Evolutionary conservation across 2,888 invertebrate genomes (phyloP), one percentile per base, ranked within the genome.

Genomic region (Gnatocerus cornutus): DNA sequence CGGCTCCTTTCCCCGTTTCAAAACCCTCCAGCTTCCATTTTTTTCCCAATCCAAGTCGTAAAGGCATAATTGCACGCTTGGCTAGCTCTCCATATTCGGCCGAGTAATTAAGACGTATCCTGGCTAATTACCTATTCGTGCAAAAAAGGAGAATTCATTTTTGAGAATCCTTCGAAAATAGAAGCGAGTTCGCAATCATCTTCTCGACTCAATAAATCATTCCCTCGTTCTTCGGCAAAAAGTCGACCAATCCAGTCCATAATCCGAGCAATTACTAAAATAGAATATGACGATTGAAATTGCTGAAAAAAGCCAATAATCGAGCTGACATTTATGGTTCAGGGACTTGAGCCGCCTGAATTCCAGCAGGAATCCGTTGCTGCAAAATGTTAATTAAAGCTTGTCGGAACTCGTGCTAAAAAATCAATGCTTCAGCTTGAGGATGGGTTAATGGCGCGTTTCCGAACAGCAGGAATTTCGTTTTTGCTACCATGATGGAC

Each of bases 251-350:
- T 53, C 27, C 30, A 14, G 53, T 30, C 30, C 27, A 53, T 53
- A 53, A 53, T 53, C 53, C 53, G 56, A 41, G 39, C 56, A 56
- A 56, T 56, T 56, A 56, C 41, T 56, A 39, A 56, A 56, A 56
- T 29, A 12, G 50, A 30, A 30, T 27, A 50, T 39, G 33, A 33
- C 33, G n/a, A 33, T 33, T 33, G 33, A 33, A 33, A 33, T 33
- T n/a, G 33, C 33, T 33, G 33, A 33, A 33, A 33, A 33, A 33
- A 33, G 33, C 33, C 33, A 33, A 33, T 33, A 33, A 33, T 33
- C 33, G 33, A 2, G 33, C 33, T 33, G 33, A 33, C 33, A 33
- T 33, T 33, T 33, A 41, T 41, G 41, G 41, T 41, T 41, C 41
- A 41, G 41, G 41, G 41, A 41, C 41, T 41, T 13, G 1, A n/a